phyloP scores from a whole-genome alignment of 2,797 vertebrate genomes.

The Anguilla obscura region DNA sequence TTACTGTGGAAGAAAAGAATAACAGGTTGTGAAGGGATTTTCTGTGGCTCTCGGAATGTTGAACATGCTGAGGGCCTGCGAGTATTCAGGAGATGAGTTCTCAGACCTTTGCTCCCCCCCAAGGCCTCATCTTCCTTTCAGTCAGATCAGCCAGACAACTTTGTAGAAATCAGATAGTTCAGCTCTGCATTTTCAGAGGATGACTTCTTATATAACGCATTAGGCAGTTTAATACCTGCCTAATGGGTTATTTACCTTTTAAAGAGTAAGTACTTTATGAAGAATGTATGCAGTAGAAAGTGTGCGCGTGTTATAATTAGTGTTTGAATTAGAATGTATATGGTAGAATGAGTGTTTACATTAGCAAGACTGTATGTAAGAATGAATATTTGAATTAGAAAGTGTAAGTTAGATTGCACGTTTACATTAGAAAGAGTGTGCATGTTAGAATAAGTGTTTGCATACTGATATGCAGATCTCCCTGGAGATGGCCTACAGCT shows the following conservation, averaged over 20 bases:
- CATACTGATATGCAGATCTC: neutral
- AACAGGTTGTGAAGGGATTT: neutral
- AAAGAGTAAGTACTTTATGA: neutral
- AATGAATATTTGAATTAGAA: neutral
- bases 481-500: neutral
- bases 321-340: neutral
- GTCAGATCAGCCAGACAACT: neutral
- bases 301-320: neutral
- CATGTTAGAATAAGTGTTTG: neutral
- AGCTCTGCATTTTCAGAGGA: slow-evolving; percentile 66
- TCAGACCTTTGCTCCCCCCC: neutral
- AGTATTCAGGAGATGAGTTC: neutral
- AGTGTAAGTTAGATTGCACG: neutral
- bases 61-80: neutral
- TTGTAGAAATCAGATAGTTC: slow-evolving; percentile 49
- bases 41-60: neutral
- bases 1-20: neutral
- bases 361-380: neutral
- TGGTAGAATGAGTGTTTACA: neutral
- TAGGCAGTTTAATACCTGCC: neutral
- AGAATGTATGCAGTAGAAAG: neutral
- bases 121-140: neutral
- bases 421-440: neutral
- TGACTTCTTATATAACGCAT: slow-evolving; percentile 62
- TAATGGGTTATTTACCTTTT: neutral